Percentiles rank a stretch among this genome's conserved stretches.
These are phyloP conservation scores for Neodontobutis hainanensis DNA, from an alignment of 2,113 vertebrate species.

Conservation along the genomic window DNA sequence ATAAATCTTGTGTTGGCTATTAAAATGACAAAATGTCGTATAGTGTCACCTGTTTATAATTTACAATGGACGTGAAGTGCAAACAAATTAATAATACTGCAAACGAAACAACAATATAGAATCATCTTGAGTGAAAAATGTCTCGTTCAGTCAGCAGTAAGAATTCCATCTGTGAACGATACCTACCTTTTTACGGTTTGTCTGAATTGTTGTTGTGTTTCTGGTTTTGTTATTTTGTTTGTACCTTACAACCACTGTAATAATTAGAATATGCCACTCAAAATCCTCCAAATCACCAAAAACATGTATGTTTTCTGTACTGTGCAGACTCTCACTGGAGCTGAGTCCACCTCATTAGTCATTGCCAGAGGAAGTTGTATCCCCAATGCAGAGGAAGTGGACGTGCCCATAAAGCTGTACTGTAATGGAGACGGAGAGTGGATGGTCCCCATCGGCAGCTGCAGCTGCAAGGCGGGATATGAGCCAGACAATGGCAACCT, in stretches of 20 bases:
- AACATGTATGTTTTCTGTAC: neutral
- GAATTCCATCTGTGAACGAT: no score
- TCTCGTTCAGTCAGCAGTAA: no score
- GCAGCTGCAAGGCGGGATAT: conserved; percentile 93
- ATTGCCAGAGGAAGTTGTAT: conserved; percentile 94
- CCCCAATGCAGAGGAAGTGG: conserved; percentile 92
- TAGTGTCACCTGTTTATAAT: neutral
- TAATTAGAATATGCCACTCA: neutral
- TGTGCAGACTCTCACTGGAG: conserved; percentile 90
- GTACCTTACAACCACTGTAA: no score
- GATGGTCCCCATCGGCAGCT: conserved; percentile 98
- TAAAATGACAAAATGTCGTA: no score
- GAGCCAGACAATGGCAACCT: conserved; percentile 90
- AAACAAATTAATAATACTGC: no score
- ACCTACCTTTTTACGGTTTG: no score
- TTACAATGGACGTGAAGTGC: no score
- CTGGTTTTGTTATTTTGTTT: no score
- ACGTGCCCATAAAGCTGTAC: conserved; percentile 96
- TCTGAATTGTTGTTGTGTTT: no score
- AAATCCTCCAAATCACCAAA: neutral
- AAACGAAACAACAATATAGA: no score
- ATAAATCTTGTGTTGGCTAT: no score
- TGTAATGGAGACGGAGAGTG: conserved; percentile 97
- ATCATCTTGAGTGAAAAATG: no score
- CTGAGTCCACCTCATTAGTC: conserved; percentile 95